Evolutionary conservation across 2,888 invertebrate species (phyloP), one percentile per base, ranked within the genome.

Genomic region (Mythimna lalbum): DNA sequence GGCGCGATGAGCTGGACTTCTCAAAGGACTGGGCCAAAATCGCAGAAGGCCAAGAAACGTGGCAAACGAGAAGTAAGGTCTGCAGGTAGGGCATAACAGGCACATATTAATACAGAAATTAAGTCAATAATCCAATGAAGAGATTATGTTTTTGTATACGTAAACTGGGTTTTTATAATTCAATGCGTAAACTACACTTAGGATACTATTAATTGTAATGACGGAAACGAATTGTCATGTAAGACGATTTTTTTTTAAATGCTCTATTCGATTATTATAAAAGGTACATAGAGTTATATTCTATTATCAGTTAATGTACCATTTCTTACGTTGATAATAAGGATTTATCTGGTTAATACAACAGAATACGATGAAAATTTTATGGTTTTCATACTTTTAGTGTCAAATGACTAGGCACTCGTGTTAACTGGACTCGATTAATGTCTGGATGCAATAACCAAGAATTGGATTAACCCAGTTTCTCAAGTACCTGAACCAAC

Each of bases 201-300:
- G 1, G 14, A 19, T 61, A 62, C 74, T 55, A 60, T 63, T 80
- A 63, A 31, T 43, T 33, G 43, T 67, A 75, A 75, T 66, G 57
- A 66, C n/a, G 27, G 57, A 62, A 64, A 79, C 47, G 80, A 74
- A 43, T 66, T 17, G 61, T 74, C 67, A 74, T 33, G 52, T 66
- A 66, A 73, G n/a, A n/a, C n/a, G n/a, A n/a, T n/a, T n/a, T n/a
- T n/a, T n/a, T n/a, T n/a, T n/a, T n/a, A n/a, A n/a, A n/a, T n/a
- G n/a, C n/a, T n/a, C n/a, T n/a, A n/a, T n/a, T n/a, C n/a, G n/a
- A n/a, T n/a, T n/a, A 5, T 1, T 17, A 23, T 17, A 1, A 23
- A 12, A 43, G 50, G 21, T 14, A 14, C 23, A 12, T 17, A 21
- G 4, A 47, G 74, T 49, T 10, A 49, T 21, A 31, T 63, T 47